Evolutionary conservation across 2,888 invertebrate species (phyloP).

Genomic region (Pristionchus entomophagus): DNA sequence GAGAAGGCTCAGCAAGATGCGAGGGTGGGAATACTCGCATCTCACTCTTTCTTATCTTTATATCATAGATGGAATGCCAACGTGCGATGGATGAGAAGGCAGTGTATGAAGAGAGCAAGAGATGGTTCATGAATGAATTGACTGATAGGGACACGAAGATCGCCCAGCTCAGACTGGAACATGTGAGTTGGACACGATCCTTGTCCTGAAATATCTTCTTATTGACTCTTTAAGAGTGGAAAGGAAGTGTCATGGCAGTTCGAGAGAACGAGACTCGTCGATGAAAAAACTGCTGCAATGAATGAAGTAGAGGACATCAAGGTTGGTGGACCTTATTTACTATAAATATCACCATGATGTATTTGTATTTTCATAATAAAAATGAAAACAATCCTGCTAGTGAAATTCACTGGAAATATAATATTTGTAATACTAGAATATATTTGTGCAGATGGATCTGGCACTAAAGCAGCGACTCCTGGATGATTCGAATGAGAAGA

Average conservation of each 20-base stretch:
- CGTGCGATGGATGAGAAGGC: slow-evolving; percentile 54
- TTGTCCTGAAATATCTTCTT: not conserved
- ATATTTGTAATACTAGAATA: too few relatives aligned
- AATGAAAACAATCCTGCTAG: too few relatives aligned
- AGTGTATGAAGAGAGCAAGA: slow-evolving; percentile 53
- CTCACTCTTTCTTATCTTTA: not conserved
- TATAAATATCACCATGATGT: too few relatives aligned
- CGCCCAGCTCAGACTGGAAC: slow-evolving; percentile 61
- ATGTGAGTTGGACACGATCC: slow-evolving; percentile 49
- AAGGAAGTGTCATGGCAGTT: slow-evolving; percentile 51
- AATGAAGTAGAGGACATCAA: slow-evolving; percentile 4
- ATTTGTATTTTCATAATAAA: too few relatives aligned
- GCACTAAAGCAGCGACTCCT: slow-evolving; percentile 16
- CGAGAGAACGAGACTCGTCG: slow-evolving; percentile 44
- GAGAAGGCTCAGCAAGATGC: not conserved
- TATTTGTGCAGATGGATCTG: not conserved
- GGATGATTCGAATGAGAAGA: not conserved
- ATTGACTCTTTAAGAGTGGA: slow-evolving; percentile 42
- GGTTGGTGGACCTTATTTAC: not conserved
- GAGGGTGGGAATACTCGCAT: not conserved
- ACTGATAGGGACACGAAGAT: slow-evolving; percentile 63
- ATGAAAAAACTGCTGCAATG: slow-evolving; percentile 26
- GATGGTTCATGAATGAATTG: slow-evolving; percentile 65
- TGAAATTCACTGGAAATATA: too few relatives aligned
- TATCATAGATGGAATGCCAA: slow-evolving; percentile 15